These are phyloP conservation scores for Polyergus mexicanus DNA, from an alignment of 1,140 invertebrate species.

Conservation along the genomic window DNA sequence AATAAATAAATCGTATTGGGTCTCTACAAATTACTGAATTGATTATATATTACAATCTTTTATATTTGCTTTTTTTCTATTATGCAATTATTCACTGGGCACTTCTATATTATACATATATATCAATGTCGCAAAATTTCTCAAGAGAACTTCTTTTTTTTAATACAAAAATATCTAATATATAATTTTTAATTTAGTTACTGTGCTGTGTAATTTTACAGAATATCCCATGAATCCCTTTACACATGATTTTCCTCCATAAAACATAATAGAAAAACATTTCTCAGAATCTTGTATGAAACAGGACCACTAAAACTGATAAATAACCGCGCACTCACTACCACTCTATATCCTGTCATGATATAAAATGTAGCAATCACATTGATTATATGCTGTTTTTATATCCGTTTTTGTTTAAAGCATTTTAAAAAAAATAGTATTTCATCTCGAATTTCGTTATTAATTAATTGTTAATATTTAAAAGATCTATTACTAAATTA, in stretches of 20 bases:
- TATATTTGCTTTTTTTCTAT: neutral
- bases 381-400: conserved; percentile 32
- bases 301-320: conserved; percentile 65
- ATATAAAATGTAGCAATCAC: conserved; percentile 45
- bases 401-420: neutral
- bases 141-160: neutral
- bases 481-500: too few relatives aligned
- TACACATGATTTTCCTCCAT: neutral
- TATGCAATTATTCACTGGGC: neutral
- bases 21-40: neutral
- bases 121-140: neutral
- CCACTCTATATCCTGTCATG: conserved; percentile 49
- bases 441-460: neutral
- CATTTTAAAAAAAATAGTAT: neutral
- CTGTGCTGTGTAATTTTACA: neutral
- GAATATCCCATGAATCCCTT: neutral
- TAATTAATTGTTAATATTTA: too few relatives aligned
- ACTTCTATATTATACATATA: neutral
- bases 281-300: conserved; percentile 33
- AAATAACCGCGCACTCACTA: conserved; percentile 48
- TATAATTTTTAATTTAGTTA: conserved; percentile 4
- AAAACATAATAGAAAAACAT: neutral
- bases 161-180: neutral
- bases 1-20: too few relatives aligned
- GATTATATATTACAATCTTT: neutral